A percentile compares a stretch with the other conserved stretches of the same genome.
Conservation (phyloP, 92 coral and sea anemone species). For the Paramuricea clavata region DNA sequence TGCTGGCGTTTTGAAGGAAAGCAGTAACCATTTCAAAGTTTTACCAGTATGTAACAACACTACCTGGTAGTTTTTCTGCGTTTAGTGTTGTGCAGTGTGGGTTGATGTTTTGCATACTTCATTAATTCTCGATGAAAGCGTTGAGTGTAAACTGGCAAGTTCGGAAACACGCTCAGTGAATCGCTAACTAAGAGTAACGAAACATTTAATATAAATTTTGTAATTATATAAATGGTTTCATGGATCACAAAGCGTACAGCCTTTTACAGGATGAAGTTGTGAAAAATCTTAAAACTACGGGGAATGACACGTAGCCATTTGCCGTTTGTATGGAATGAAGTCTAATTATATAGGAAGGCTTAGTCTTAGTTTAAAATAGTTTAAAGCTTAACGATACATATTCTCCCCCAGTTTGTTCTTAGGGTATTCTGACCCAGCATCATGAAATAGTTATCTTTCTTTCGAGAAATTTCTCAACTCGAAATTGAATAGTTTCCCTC, state of each 20-base stretch:
- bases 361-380: background rate
- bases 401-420: background rate
- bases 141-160: constrained; percentile 27
- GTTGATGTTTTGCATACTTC: constrained; percentile 35
- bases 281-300: background rate
- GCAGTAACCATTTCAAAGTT: background rate
- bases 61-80: background rate
- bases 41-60: background rate
- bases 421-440: background rate
- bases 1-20: background rate
- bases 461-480: background rate
- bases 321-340: background rate
- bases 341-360: background rate
- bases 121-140: constrained; percentile 51
- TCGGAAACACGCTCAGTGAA: constrained; percentile 55
- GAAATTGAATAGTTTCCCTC: background rate
- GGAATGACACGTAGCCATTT: constrained; percentile 19
- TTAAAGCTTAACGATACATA: background rate
- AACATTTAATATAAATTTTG: constrained; percentile 11
- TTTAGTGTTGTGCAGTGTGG: background rate
- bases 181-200: constrained; percentile 35
- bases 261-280: background rate
- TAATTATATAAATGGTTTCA: background rate
- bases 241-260: background rate
- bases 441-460: no score